Base-by-base conservation (phyloP, 2,113 vertebrate genomes). In the Anthoscopus minutus region DNA sequence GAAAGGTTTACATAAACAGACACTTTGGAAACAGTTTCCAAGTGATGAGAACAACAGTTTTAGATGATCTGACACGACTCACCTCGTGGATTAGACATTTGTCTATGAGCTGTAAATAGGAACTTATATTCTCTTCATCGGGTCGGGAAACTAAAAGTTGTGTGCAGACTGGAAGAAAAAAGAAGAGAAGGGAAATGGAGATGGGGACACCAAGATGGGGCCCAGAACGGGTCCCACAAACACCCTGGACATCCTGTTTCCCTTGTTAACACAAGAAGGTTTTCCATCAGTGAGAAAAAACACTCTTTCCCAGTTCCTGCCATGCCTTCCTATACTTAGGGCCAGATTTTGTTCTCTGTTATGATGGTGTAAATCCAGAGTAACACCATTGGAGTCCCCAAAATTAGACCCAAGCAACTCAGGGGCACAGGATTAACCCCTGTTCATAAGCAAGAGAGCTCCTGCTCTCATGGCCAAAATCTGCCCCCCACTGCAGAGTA, bases 1-100 rank as follows among this genome's bases (percentile, higher is more conserved):
- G 5, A 60, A 70, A 83, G 45, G 79, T 95, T 96, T 81, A 91
- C 40, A 48, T 69, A 78, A 96, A 94, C 82, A 94, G 81, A 89
- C 86, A 53, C 73, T 94, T 96, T 66, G 93, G 92, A 93, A 90
- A 94, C 76, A 80, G 74, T 92, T 78, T 87, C 86, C 82, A 94
- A 96, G 96, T 38, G 86, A 92, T 42, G 89, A 86, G 81, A 85
- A 86, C 81, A 95, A 93, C 62, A 70, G 78, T 58, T 88, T 78
- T 14, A 77, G 70, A 65, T 89, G 89, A 76, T 53, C 38, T 2
- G 14, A 79, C 88, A 54, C 54, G 28, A 97, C 96, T 97, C 97
- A 99, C 99, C 99, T 99, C 99, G 18, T 99, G 99, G 96, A 99
- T 98, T 72, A 99, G 98, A 97, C 99, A 99, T 97, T 99, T 99